A percentile compares a stretch with the other conserved stretches of the same genome.
Evolutionary conservation across 1,140 invertebrate species (phyloP).

Genomic region (Lucilia cuprina): DNA sequence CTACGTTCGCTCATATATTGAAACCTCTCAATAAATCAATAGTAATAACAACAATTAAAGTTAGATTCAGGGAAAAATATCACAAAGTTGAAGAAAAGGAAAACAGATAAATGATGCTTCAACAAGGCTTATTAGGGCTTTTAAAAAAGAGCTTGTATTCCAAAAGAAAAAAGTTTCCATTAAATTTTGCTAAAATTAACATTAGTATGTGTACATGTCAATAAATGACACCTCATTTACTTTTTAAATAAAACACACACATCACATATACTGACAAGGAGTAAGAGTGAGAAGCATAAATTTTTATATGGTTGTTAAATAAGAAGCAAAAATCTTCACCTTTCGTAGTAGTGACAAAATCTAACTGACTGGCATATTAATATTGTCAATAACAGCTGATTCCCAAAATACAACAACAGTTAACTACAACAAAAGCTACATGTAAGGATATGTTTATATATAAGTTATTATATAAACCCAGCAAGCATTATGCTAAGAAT

Average conservation of each 20-base stretch:
- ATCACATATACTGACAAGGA: neutral
- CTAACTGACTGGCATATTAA: neutral
- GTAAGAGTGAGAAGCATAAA: too few species aligned
- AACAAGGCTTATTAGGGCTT: neutral
- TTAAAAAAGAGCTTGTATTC: neutral
- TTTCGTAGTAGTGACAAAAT: neutral
- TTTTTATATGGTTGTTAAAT: too few species aligned
- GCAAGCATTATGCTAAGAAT: neutral
- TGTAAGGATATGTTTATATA: too few species aligned
- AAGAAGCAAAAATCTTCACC: neutral
- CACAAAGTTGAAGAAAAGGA: neutral
- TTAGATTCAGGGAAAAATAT: neutral
- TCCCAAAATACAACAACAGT: neutral
- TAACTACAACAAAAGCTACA: neutral
- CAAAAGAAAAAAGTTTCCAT: neutral
- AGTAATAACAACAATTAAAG: neutral
- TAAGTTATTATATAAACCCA: neutral
- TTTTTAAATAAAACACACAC: neutral
- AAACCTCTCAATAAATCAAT: neutral
- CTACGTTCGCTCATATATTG: neutral
- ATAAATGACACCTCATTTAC: neutral
- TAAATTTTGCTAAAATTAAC: neutral
- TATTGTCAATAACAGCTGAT: constrained; percentile 15
- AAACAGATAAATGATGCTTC: neutral
- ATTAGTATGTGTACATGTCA: neutral